Base-by-base conservation (phyloP, 2,888 invertebrate species). In the Thyatira batis region DNA sequence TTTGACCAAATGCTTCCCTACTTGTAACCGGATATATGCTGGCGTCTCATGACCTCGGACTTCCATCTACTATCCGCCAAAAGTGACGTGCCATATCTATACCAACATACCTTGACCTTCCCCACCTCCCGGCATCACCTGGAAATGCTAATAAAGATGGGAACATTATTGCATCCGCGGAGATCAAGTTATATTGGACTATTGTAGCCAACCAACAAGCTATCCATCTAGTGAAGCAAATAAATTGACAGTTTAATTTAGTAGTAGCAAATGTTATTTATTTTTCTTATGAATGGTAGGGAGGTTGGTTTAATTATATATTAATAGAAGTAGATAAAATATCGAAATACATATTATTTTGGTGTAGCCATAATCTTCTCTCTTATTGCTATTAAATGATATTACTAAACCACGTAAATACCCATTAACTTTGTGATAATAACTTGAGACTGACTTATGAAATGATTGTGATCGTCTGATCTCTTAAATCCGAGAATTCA, bases 191-290 rank as follows among this genome's bases (percentile, higher is more conserved):
- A 69, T 21, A 54, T 44, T 72, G 66, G 82, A 57, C 71, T 61
- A 64, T 63, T 59, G 67, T 59, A 52, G 66, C 46, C 21, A 62
- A 68, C 69, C 71, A 73, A 77, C 74, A 76, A 77, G 72, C 80
- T 78, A 85, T 85, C 83, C 82, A 81, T 85, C 84, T 82, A 75
- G 67, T 61, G 58, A 65, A 65, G 76, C 75, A 85, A 83, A 85
- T 85, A 83, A 81, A 82, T 77, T 79, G 80, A 84, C 81, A 80
- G 79, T 76, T 81, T 84, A 84, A 81, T 85, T 83, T 81, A 52
- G 65, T 71, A 71, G 66, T 63, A 51, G 44, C 54, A 61, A 55
- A 60, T 55, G 63, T 27, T 48, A 48, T 39, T 39, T 39, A 17
- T 48, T 48, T 48, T 48, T 46, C 48, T 17, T 27, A 27, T 8